Evolutionary conservation across 2,888 invertebrate genomes (phyloP).

Genomic region (Xanthostigma xanthostigma): DNA sequence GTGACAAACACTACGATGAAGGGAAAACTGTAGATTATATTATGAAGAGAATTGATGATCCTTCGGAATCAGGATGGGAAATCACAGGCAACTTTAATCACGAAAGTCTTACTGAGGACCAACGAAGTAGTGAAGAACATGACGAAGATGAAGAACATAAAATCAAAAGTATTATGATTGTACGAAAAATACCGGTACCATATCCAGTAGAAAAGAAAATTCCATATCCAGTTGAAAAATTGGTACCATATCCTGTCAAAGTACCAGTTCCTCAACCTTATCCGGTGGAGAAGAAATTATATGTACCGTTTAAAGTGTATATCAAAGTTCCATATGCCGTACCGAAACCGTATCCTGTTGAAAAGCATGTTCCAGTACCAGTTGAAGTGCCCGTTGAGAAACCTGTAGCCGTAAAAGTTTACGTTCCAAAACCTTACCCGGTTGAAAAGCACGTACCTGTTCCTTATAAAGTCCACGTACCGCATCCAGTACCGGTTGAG

Average conservation of each 20-base stretch:
- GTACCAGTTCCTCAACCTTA: constrained; percentile 35
- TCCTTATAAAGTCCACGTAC: constrained; percentile 50
- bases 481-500: constrained; percentile 52
- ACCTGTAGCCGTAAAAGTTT: constrained; percentile 52
- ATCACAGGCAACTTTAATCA: too few relatives aligned
- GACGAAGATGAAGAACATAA: constrained; percentile 4
- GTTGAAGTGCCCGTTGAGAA: constrained; percentile 42
- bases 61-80: too few relatives aligned
- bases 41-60: too few relatives aligned
- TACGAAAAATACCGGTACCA: constrained; percentile 50
- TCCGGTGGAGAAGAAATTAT: constrained; percentile 50
- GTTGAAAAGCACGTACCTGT: constrained; percentile 50
- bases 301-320: constrained; percentile 48
- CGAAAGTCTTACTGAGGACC: not conserved
- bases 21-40: too few relatives aligned
- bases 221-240: constrained; percentile 38
- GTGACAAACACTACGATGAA: too few relatives aligned
- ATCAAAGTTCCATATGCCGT: constrained; percentile 32
- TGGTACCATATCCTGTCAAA: constrained; percentile 24
- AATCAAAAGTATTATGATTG: constrained; percentile 30
- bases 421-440: constrained; percentile 59
- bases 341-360: constrained; percentile 48
- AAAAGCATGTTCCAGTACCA: constrained; percentile 52
- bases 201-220: constrained; percentile 50
- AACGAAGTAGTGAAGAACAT: constrained; percentile 9